Conservation (phyloP, 2,797 vertebrate genomes). For the Pelochelys cantorii region DNA sequence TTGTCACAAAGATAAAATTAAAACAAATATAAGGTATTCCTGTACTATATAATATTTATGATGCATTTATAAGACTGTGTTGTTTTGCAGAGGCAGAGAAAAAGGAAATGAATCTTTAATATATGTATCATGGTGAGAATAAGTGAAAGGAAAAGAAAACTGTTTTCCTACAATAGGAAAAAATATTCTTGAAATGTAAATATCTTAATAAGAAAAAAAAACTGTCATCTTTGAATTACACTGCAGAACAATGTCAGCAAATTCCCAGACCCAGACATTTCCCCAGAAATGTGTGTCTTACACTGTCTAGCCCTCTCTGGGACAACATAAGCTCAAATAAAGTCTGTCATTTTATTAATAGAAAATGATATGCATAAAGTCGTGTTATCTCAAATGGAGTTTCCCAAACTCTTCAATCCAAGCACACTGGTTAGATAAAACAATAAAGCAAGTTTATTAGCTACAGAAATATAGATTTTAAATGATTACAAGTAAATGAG, state of each 20-base stretch:
- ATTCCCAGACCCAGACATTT: not conserved
- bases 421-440: not conserved
- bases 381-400: not conserved
- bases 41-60: conserved; percentile 64
- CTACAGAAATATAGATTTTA: not conserved
- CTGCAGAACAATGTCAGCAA: not conserved
- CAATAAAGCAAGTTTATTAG: not conserved
- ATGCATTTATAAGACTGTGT: conserved; percentile 49
- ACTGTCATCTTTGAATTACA: not conserved
- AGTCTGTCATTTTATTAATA: not conserved
- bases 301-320: not conserved
- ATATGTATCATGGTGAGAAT: conserved; percentile 15
- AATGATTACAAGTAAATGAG: not conserved
- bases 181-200: not conserved
- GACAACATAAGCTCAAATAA: not conserved
- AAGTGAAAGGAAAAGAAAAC: conserved; percentile 22
- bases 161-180: not conserved
- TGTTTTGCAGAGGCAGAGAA: conserved; percentile 59
- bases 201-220: conserved; percentile 5
- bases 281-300: not conserved
- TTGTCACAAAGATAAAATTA: conserved; percentile 51
- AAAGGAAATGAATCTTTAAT: conserved; percentile 72
- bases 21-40: conserved; percentile 35
- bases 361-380: not conserved
- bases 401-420: not conserved